Evolutionary conservation across 2,113 vertebrate species (phyloP).

Genomic region (Sapajus apella): DNA sequence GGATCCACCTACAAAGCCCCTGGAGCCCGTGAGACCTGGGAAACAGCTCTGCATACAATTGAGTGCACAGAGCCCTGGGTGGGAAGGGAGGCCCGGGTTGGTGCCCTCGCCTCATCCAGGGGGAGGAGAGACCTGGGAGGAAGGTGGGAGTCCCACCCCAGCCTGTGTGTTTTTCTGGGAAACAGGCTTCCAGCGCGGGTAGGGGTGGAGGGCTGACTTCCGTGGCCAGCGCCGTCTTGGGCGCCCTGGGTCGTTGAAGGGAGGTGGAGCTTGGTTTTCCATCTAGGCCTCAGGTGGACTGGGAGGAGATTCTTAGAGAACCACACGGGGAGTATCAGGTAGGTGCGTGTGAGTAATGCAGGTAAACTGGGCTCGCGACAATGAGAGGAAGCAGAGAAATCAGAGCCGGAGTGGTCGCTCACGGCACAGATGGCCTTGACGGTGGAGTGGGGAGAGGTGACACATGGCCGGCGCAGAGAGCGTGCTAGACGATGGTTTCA

Average conservation of each 20-base stretch:
- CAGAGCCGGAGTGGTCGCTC: accelerated
- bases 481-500: accelerated
- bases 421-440: not conserved
- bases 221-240: not conserved
- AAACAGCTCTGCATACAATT: accelerated
- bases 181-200: not conserved
- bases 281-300: not conserved
- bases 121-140: no score
- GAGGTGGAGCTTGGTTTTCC: not conserved
- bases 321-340: accelerated
- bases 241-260: not conserved
- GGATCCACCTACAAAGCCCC: not conserved
- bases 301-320: not conserved
- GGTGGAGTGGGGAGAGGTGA: not conserved
- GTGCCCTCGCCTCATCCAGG: not conserved
- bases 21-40: not conserved
- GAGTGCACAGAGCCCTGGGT: accelerated
- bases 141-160: accelerated
- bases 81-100: not conserved
- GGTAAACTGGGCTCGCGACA: not conserved
- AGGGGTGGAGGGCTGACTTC: not conserved
- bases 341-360: accelerated
- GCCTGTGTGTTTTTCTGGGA: not conserved
- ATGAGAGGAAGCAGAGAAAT: not conserved
- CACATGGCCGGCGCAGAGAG: accelerated